Percentiles rank a stretch among this genome's conserved stretches.
Evolutionary conservation across 1,140 invertebrate species (phyloP).

Genomic region (Asbolus verrucosus): DNA sequence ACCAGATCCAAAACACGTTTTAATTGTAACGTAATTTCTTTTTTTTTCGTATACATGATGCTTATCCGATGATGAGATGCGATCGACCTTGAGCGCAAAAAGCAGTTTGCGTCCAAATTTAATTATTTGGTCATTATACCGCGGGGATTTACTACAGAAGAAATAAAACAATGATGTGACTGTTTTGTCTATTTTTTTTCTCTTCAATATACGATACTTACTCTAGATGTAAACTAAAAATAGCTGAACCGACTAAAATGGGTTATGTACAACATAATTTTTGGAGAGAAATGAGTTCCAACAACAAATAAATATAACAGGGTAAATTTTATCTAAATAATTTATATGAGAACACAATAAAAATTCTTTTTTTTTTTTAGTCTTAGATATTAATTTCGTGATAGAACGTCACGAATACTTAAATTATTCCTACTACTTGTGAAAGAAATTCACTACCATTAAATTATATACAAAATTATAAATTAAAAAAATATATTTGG

Average conservation of each 20-base stretch:
- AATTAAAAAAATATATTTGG: constrained; percentile 21
- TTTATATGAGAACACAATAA: constrained; percentile 22
- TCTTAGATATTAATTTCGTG: constrained; percentile 4
- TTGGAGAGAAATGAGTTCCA: background rate
- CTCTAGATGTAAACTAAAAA: constrained; percentile 14
- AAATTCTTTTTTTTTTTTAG: background rate
- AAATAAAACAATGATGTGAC: constrained; percentile 5
- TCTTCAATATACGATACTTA: background rate
- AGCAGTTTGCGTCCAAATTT: too few relatives aligned
- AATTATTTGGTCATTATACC: too few relatives aligned
- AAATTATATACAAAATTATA: constrained; percentile 26
- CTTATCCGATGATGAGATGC: too few relatives aligned
- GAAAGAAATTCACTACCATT: background rate
- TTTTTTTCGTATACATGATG: too few relatives aligned
- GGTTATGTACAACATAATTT: constrained; percentile 13
- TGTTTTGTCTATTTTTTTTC: constrained; percentile 2
- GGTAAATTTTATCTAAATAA: constrained; percentile 11
- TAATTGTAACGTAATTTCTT: too few relatives aligned
- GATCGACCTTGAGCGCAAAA: too few relatives aligned
- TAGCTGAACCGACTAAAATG: constrained; percentile 5
- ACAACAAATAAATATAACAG: constrained; percentile 24
- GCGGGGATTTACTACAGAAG: background rate
- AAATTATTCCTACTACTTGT: constrained; percentile 5
- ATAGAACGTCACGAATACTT: constrained; percentile 9
- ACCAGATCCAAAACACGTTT: too few relatives aligned